Base-by-base conservation (phyloP, 2,888 invertebrate genomes). In the Thalpophila matura region DNA sequence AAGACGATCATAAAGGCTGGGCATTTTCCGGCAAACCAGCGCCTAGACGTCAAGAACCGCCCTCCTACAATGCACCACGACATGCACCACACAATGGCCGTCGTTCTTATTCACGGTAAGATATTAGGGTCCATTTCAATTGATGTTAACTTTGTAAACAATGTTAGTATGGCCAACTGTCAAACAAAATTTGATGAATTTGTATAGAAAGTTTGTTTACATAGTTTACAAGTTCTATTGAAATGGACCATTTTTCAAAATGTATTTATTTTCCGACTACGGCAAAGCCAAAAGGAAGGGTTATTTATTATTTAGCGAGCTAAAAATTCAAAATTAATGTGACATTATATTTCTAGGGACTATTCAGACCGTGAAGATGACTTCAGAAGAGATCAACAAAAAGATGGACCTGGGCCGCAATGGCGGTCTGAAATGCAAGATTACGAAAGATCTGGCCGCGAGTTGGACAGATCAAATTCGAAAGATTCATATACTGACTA, bases 351-450 rank as follows among this genome's bases (percentile, higher is more conserved):
- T 91, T 89, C 53, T 86, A 94, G 94, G 77, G 94, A 94, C 82
- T 94, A 91, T 83, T 94, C 94, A 33, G 94, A 94, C 65, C 91
- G 94, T 38, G 94, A 95, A 82, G 94, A 95, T 84, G 94, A 94
- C 63, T 89, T 92, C 55, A 87, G 93, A 81, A 87, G 93, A 80
- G 93, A 93, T 12, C 64, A 65, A 60, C 64, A 65, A 60, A 94
- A 93, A 83, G 94, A 95, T 55, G 90, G 88, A 58, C 81, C 91
- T 66, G 94, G 92, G 14, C 93, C 91, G 54, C 94, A 94, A 62
- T 95, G 94, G 94, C 89, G 94, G 55, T 93, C 94, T 54, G 94
- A 95, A 86, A 95, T 94, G 94, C 94, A 94, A 81, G 94, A 95
- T 79, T 94, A 93, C 75, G 94, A 95, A 62, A 89, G 92, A 77